Evolutionary conservation across 2,888 invertebrate genomes (phyloP), one percentile per base, ranked within the genome.

Genomic region (Litoditis marina): DNA sequence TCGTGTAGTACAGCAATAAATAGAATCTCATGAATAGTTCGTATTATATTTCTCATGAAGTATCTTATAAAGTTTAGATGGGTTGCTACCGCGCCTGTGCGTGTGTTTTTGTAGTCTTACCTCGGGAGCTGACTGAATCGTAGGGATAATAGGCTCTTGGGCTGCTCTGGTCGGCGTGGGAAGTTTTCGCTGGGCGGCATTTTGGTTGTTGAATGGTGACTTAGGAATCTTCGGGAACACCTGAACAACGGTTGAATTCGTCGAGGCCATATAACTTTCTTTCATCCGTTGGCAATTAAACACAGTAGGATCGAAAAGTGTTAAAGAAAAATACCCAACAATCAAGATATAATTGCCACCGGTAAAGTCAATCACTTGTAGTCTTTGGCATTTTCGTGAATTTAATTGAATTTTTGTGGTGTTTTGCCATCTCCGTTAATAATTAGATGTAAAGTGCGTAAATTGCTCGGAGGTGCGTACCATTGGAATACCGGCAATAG

Each of bases 401-500:
- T n/a, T n/a, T n/a, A n/a, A n/a, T n/a, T 27, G 16, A 51, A 8
- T 27, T 25, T 51, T 51, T 19, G 50, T 25, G 27, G 6, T 4
- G n/a, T 50, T n/a, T 28, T 31, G 1, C 39, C 1, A 2, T n/a
- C 1, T 46, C 16, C n/a, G n/a, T n/a, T n/a, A n/a, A n/a, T n/a
- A n/a, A n/a, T n/a, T n/a, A n/a, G n/a, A n/a, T n/a, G 50, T 27
- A 27, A 55, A 39, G 47, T 25, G 49, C 57, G 57, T 46, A 30
- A 46, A 31, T 30, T 36, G 31, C 47, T 27, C 34, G 42, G 46
- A 34, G 28, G 50, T 53, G 46, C 61, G 57, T 54, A 73, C 74
- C 50, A 78, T 80, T 49, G 83, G 83, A 56, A 83, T 83, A 25
- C 83, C 83, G 31, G 69, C 69, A 60, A 83, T 83, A 0, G 83